Base-by-base conservation (phyloP, 2,888 invertebrate species). In the Noctua fimbriata region DNA sequence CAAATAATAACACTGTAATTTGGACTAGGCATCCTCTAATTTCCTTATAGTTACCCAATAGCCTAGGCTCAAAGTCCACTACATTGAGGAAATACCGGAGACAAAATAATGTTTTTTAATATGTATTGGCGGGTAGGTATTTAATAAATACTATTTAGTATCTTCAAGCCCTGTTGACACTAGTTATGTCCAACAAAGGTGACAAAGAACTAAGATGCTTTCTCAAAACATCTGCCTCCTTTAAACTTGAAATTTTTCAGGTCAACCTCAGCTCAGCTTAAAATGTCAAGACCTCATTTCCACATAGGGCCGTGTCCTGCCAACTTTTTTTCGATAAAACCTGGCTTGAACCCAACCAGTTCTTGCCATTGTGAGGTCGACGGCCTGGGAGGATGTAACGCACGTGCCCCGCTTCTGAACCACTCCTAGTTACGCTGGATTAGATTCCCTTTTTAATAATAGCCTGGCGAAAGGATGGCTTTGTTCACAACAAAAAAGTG, bases 351-450 rank as follows among this genome's bases (percentile, higher is more conserved):
- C 66, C 36, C 79, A 84, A 86, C 82, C 85, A 82, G 86, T 90
- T 88, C 69, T 84, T 79, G 76, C 73, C 32, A 81, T 81, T 77
- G 60, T 73, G 67, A 83, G 89, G 88, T 89, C 89, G 86, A 83
- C 73, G 89, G 78, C 82, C 87, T 44, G 47, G 49, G 72, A 82
- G 87, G 87, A 86, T 83, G 65, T 75, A 70, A 44, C 74, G 77
- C 88, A 89, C 89, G 88, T 82, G 87, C 73, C 78, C 66, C 69
- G 81, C 47, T 79, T 81, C 63, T 36, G 78, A 82, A 83, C 80
- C 65, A 74, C 76, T 87, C 76, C 87, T 86, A 79, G 78, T 52
- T 32, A 49, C 65, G 74, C 58, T 28, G 69, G 69, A 58, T 73
- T 69, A 67, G 63, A 63, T 77, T 77, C 52, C 44, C 63, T 67